Base-by-base conservation (phyloP, 2,797 vertebrate species). In the Rhinogobio ventralis region DNA sequence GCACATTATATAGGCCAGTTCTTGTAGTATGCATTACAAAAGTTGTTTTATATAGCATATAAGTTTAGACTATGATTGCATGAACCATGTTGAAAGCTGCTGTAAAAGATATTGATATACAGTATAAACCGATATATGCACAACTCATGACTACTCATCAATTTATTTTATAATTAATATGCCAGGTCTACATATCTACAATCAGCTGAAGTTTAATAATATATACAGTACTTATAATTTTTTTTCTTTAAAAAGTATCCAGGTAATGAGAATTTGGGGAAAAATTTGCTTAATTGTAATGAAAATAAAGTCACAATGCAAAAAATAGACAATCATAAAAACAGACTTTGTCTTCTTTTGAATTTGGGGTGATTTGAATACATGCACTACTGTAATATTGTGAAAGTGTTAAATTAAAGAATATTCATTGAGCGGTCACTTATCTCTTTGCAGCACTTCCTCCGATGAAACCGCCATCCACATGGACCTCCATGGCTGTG, bases 401-500 rank as follows among this genome's bases (percentile, higher is more conserved):
- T 14, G 10, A 23, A 14, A 9, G 28, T 2, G 15, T 82, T 13
- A 51, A n/a, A 33, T 53, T 19, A 36, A 51, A 19, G 57, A 20
- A 7, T 17, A 53, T 83, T 11, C 25, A 51, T 66, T 19, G 19
- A 36, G 2, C 1, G 1, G 15, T 17, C 25, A 60, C 14, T 33
- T 69, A 75, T 86, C 45, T 89, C 79, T 42, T 68, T 90, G 84
- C 92, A 99, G 97, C 93, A 87, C 95, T 96, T 81, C 97, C 96
- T 7, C 94, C 95, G 68, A 93, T 99, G 88, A 93, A 94, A 30
- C 95, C 98, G 72, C 95, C 98, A 0, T 93, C 94, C 33, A 96
- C 96, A 39, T 99, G 98, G 98, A 99, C 97, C 81, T 96, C 96
- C 39, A 92, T 93, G 85, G 96, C 96, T 53, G 91, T 96, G 67